phyloP scores from a whole-genome alignment of 2,797 vertebrate species.

The Sciurus vulgaris region DNA sequence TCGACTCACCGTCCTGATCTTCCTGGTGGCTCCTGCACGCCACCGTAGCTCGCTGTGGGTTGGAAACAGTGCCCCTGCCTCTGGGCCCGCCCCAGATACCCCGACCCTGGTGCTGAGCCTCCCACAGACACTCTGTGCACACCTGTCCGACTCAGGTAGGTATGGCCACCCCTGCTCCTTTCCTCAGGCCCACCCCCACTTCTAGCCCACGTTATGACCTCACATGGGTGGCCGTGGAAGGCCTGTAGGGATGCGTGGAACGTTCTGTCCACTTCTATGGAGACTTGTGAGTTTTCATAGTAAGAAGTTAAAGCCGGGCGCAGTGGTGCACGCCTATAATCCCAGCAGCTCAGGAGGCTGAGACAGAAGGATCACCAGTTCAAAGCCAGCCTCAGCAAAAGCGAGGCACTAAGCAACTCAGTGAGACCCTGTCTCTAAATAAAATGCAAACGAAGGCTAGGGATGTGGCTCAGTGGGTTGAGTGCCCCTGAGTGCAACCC shows the following conservation, averaged over 20 bases:
- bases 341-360: too few species aligned
- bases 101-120: not conserved
- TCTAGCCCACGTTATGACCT: fast-evolving
- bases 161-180: not conserved
- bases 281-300: not conserved
- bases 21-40: not conserved
- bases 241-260: not conserved
- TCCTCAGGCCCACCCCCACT: not conserved
- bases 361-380: too few species aligned
- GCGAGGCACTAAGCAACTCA: too few species aligned
- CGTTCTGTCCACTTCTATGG: not conserved
- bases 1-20: not conserved
- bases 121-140: not conserved
- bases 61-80: not conserved
- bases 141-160: not conserved
- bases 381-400: too few species aligned
- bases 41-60: not conserved
- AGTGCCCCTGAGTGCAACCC: too few species aligned
- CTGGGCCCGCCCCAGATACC: not conserved
- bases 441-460: too few species aligned
- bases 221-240: fast-evolving
- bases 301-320: not conserved
- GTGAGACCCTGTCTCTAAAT: too few species aligned
- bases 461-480: too few species aligned
- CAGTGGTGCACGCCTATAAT: too few species aligned